These are phyloP conservation scores for Stratiomys singularior DNA, from an alignment of 2,888 invertebrate species.

Conservation along the genomic window DNA sequence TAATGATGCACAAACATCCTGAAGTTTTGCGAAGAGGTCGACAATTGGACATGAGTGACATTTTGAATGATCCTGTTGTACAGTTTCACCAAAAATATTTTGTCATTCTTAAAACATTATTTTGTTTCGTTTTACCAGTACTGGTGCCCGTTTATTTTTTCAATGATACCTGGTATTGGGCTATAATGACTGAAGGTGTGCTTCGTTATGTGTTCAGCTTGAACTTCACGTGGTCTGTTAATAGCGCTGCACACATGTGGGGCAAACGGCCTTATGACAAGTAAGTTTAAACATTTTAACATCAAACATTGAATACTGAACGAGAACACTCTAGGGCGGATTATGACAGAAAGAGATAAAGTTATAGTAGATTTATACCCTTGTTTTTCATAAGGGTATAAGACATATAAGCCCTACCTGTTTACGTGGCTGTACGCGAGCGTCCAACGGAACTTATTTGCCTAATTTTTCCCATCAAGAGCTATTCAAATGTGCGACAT, in stretches of 20 bases:
- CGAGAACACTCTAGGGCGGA: too few species aligned
- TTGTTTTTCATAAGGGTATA: too few species aligned
- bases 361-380: too few species aligned
- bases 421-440: too few species aligned
- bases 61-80: constrained; percentile 79
- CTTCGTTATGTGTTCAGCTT: constrained; percentile 79
- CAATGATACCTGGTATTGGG: constrained; percentile 74
- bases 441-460: too few species aligned
- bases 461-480: too few species aligned
- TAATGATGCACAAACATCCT: constrained; percentile 89
- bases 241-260: constrained; percentile 86
- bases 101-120: constrained; percentile 70
- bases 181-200: constrained; percentile 74
- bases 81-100: constrained; percentile 83
- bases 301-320: too few species aligned
- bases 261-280: constrained; percentile 78
- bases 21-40: constrained; percentile 81
- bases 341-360: too few species aligned
- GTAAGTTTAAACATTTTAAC: constrained; percentile 70
- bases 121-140: constrained; percentile 80
- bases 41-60: constrained; percentile 84
- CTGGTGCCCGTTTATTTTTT: constrained; percentile 76
- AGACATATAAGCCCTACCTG: too few species aligned
- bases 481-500: too few species aligned
- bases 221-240: constrained; percentile 90